Conservation (phyloP, 2,113 vertebrate species). For the human (Homo sapiens) region GRCh38 chr12:69898501-69899000, state of each 20-base stretch:
- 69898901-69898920: not conserved
- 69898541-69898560: not conserved
- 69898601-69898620: not conserved
- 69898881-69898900: not conserved
- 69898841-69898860: not conserved
- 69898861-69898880: not conserved
- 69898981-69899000: not conserved
- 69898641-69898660: not conserved
- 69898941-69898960: not conserved
- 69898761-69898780: slow-evolving; percentile 1
- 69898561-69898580: not conserved
- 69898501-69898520: fast-evolving
- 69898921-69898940: not conserved
- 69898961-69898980: not conserved
- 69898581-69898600: not conserved
- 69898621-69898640: not conserved
- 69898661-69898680: not conserved
- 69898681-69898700: not conserved
- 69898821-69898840: not conserved
- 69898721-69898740: not conserved
- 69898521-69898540: not conserved
- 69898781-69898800: not conserved
- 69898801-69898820: not conserved
- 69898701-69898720: not conserved
- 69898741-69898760: not conserved